Conservation (phyloP, 1,140 invertebrate genomes). For the Argopecten irradians region DNA sequence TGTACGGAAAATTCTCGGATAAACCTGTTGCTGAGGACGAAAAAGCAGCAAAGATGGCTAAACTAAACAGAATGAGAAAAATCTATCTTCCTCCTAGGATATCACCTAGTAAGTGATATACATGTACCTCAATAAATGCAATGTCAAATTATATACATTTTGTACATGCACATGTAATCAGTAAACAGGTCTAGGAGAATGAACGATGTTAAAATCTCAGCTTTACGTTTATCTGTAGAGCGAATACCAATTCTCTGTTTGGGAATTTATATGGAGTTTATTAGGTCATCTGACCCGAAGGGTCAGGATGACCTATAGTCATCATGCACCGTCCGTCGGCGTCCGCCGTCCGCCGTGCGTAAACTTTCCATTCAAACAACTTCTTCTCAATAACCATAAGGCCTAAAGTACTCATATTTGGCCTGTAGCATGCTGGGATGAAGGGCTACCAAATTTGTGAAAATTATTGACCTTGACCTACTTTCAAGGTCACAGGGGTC, state of each 20-base stretch:
- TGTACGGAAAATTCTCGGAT: constrained; percentile 68
- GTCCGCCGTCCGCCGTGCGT: too few species aligned
- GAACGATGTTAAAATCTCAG: background rate
- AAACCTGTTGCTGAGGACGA: constrained; percentile 62
- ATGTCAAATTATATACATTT: background rate
- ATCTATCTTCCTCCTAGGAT: constrained; percentile 71
- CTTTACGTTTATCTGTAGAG: background rate
- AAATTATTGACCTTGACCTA: too few species aligned
- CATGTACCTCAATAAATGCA: background rate
- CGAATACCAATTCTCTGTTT: background rate
- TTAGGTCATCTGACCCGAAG: too few species aligned
- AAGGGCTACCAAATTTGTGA: too few species aligned
- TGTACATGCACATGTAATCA: background rate
- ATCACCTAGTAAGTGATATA: constrained; percentile 60
- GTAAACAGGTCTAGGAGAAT: background rate
- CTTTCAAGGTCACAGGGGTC: too few species aligned
- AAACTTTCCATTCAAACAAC: too few species aligned
- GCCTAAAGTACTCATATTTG: too few species aligned
- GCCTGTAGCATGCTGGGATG: too few species aligned
- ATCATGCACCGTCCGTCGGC: too few species aligned
- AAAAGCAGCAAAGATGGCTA: constrained; percentile 66
- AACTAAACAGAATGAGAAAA: constrained; percentile 72
- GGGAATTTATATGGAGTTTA: too few species aligned
- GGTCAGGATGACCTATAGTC: too few species aligned
- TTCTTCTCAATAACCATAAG: too few species aligned